Evolutionary conservation across 2,113 vertebrate genomes (phyloP), one percentile per base, ranked within the genome.

Genomic region (Ageneiosus marmoratus): DNA sequence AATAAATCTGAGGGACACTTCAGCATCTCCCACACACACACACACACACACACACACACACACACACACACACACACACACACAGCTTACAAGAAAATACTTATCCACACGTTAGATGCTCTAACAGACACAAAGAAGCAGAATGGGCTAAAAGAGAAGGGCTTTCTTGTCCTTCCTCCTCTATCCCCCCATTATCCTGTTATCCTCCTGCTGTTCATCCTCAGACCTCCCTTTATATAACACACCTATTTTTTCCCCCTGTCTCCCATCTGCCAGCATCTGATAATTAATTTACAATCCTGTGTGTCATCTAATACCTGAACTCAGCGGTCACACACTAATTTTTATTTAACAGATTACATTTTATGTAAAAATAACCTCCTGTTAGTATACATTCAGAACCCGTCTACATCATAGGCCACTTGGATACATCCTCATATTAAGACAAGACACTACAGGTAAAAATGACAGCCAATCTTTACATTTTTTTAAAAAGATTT

Each of bases 1-100:
- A 22, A 81, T 20, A 24, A 37, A n/a, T 67, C 41, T 69, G 34
- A 2, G 32, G 15, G 44, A 32, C 83, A 63, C 60, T 56, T 72
- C 0, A 18, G 4, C 51, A 24, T n/a, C 27, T n/a, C n/a, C n/a
- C n/a, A 41, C 3, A 41, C 37, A 79, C 73, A 58, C 79, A 74
- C 80, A 86, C 16, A 41, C 3, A 41, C 37, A 79, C 73, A 58
- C 79, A 74, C 80, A 86, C 85, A 65, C 79, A n/a, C n/a, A n/a
- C n/a, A n/a, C n/a, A n/a, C n/a, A n/a, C n/a, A n/a, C n/a, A n/a
- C n/a, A n/a, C n/a, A 41, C 3, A 41, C 37, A 79, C 73, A 58
- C 79, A 74, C 80, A 86, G 46, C 27, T 10, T 20, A 73, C 50
- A 56, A 29, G 12, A 75, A 29, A 67, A 60, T 58, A 74, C 27